These are phyloP conservation scores for Macrophya annulata DNA, from an alignment of 2,888 invertebrate genomes.

Conservation along the genomic window DNA sequence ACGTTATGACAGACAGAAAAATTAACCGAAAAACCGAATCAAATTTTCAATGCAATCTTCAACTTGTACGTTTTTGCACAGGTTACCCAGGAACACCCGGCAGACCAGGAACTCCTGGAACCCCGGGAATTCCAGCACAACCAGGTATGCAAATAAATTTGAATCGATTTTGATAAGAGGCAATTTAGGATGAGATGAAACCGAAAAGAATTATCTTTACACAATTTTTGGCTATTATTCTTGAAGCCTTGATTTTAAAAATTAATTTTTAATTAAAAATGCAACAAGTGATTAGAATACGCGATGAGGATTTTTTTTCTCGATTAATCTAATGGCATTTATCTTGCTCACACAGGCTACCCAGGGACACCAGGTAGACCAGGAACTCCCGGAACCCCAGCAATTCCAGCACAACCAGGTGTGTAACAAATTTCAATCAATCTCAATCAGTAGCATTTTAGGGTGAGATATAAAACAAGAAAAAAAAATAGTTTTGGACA, in stretches of 20 bases:
- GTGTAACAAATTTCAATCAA: not conserved
- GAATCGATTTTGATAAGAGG: too few relatives aligned
- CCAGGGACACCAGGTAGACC: constrained; percentile 64
- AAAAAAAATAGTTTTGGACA: too few relatives aligned
- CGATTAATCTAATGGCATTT: too few relatives aligned
- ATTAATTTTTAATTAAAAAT: too few relatives aligned
- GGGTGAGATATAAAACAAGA: too few relatives aligned
- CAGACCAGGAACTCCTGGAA: constrained; percentile 60
- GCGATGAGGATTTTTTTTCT: too few relatives aligned
- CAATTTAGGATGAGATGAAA: not conserved
- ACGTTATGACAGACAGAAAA: too few relatives aligned
- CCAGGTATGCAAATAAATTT: not conserved
- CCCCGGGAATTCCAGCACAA: constrained; percentile 59
- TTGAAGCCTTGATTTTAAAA: too few relatives aligned
- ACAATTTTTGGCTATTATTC: not conserved
- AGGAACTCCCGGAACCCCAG: constrained; percentile 71
- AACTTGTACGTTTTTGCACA: too few relatives aligned
- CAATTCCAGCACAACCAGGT: constrained; percentile 67
- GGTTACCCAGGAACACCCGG: constrained; percentile 59
- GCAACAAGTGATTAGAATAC: constrained; percentile 47
- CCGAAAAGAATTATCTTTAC: constrained; percentile 64
- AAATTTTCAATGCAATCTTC: too few relatives aligned
- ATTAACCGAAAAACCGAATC: too few relatives aligned
- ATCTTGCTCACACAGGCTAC: not conserved
- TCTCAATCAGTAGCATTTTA: too few relatives aligned